phyloP scores from a whole-genome alignment of 2,113 vertebrate species.

The Stegostoma tigrinum region DNA sequence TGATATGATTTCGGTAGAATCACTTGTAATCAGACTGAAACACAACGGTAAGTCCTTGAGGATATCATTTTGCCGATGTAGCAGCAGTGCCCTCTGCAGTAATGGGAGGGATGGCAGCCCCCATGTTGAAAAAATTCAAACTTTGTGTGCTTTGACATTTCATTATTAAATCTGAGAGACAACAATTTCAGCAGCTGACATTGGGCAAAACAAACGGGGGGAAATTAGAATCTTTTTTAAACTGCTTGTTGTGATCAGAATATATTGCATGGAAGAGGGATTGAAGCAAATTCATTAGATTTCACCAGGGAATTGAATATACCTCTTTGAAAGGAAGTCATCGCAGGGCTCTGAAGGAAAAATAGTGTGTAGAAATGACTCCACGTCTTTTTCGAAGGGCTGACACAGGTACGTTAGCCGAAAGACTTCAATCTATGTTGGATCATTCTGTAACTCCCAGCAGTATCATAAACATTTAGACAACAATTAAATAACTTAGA shows the following conservation, averaged over 20 bases:
- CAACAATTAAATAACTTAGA: neutral
- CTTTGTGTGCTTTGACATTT: neutral
- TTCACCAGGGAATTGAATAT: neutral
- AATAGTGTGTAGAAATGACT: neutral
- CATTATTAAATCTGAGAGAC: neutral
- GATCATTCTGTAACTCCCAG: neutral
- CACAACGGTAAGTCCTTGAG: neutral
- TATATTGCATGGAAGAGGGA: neutral
- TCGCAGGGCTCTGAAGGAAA: neutral
- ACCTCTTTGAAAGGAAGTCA: neutral
- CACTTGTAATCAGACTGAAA: neutral
- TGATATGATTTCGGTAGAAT: neutral
- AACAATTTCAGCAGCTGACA: neutral
- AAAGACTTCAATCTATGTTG: neutral
- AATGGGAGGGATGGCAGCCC: neutral
- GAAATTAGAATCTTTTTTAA: neutral
- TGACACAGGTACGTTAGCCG: neutral
- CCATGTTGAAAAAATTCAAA: neutral
- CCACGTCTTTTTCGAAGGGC: neutral
- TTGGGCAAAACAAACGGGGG: neutral
- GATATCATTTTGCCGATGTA: neutral
- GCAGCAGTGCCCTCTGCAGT: slow-evolving; percentile 4
- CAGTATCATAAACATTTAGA: neutral
- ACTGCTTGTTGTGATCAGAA: neutral
- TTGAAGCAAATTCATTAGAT: neutral